Conservation (phyloP, 2,113 vertebrate genomes). For the Copsychus sechellarum region DNA sequence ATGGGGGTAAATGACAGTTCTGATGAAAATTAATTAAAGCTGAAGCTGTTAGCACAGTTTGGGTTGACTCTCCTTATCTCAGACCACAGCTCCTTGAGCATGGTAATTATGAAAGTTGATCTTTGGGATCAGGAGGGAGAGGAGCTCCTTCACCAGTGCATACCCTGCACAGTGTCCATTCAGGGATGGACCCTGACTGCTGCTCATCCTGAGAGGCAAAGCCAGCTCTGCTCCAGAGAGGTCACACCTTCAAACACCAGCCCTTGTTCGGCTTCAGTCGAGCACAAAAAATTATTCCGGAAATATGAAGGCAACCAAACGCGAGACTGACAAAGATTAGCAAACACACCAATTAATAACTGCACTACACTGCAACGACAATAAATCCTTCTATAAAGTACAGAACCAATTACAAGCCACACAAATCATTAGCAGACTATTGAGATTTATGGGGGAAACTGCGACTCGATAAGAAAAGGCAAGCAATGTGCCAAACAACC, state of each 20-base stretch:
- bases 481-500: background rate
- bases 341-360: background rate
- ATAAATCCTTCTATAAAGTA: constrained; percentile 2
- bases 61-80: constrained; percentile 36
- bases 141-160: background rate
- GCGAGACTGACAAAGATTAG: background rate
- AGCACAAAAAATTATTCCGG: background rate
- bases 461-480: background rate
- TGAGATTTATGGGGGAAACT: background rate
- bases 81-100: constrained; percentile 27
- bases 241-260: background rate
- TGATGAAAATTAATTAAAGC: constrained; percentile 52
- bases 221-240: background rate
- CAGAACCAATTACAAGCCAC: background rate
- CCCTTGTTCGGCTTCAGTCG: background rate
- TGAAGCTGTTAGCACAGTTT: constrained; percentile 15
- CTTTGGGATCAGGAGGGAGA: background rate
- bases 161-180: background rate
- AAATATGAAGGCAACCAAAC: background rate
- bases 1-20: background rate
- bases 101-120: constrained; percentile 18
- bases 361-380: background rate
- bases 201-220: background rate
- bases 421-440: background rate
- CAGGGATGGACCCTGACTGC: background rate